Conservation (phyloP, 1,140 invertebrate genomes). For the Bombus turneri region DNA sequence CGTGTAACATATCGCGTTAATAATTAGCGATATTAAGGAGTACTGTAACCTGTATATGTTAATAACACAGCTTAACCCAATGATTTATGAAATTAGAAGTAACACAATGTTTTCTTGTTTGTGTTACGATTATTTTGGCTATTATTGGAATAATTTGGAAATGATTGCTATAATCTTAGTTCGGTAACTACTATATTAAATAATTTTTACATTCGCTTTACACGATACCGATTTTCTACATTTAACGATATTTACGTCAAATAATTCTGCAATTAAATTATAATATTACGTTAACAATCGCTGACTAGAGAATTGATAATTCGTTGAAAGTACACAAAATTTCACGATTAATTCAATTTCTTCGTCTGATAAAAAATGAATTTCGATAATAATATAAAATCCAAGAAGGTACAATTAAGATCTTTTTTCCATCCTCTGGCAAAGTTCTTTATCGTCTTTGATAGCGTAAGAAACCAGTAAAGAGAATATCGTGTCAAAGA, state of each 20-base stretch:
- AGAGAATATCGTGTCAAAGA: neutral
- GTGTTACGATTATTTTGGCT: neutral
- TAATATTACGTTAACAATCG: too few species aligned
- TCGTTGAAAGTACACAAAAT: neutral
- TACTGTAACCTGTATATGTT: slow-evolving; percentile 11
- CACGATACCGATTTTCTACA: too few species aligned
- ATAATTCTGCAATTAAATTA: too few species aligned
- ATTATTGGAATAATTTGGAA: too few species aligned
- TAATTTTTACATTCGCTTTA: too few species aligned
- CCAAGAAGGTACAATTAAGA: too few species aligned
- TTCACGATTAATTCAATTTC: neutral
- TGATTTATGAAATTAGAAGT: neutral
- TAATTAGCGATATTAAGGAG: slow-evolving; percentile 6
- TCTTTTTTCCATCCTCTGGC: too few species aligned
- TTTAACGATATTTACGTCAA: too few species aligned
- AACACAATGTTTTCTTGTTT: neutral
- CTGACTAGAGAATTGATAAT: neutral
- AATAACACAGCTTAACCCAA: neutral
- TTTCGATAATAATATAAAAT: neutral
- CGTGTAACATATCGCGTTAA: slow-evolving; percentile 9
- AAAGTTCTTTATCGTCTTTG: neutral
- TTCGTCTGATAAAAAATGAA: neutral
- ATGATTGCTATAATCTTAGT: too few species aligned
- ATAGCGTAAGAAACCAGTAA: neutral
- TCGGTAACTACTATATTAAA: too few species aligned